Conservation (phyloP, 1,140 invertebrate species). For the Danaus plexippus region DNA sequence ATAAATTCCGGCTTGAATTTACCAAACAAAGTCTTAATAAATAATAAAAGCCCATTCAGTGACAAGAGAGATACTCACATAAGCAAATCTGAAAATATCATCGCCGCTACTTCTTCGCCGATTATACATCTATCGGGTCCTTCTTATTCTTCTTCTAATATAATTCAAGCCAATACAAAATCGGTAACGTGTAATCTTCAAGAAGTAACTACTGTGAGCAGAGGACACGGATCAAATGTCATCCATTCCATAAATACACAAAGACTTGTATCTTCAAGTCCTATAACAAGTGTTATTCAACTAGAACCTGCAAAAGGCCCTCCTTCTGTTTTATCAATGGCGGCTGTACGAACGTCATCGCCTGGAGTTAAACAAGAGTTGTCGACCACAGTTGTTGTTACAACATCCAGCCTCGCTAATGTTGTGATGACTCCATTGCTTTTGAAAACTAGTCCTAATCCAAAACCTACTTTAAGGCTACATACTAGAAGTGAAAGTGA, state of each 20-base stretch:
- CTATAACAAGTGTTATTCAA: slow-evolving; percentile 50
- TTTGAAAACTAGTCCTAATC: slow-evolving; percentile 39
- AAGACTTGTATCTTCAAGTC: slow-evolving; percentile 41
- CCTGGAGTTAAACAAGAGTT: slow-evolving; percentile 47
- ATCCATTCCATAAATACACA: slow-evolving; percentile 55
- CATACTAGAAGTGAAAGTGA: slow-evolving; percentile 42
- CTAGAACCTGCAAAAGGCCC: slow-evolving; percentile 48
- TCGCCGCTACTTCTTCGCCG: slow-evolving; percentile 39
- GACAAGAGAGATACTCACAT: slow-evolving; percentile 48
- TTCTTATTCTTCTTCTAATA: slow-evolving; percentile 42
- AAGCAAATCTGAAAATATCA: slow-evolving; percentile 41
- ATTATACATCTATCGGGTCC: slow-evolving; percentile 52
- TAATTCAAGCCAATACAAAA: slow-evolving; percentile 51
- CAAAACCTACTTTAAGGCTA: slow-evolving; percentile 33
- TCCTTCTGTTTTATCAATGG: slow-evolving; percentile 52
- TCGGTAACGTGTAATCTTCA: slow-evolving; percentile 43
- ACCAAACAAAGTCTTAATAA: slow-evolving; percentile 56
- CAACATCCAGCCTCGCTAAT: slow-evolving; percentile 43
- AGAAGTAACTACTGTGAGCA: slow-evolving; percentile 38
- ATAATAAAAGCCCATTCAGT: slow-evolving; percentile 36
- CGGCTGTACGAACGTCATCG: slow-evolving; percentile 43
- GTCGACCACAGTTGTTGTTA: slow-evolving; percentile 34
- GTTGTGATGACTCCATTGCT: slow-evolving; percentile 55
- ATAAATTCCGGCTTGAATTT: slow-evolving; percentile 50
- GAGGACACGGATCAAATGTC: slow-evolving; percentile 50